Base-by-base conservation (phyloP, 2,113 vertebrate species). In the Thryonomys swinderianus region DNA sequence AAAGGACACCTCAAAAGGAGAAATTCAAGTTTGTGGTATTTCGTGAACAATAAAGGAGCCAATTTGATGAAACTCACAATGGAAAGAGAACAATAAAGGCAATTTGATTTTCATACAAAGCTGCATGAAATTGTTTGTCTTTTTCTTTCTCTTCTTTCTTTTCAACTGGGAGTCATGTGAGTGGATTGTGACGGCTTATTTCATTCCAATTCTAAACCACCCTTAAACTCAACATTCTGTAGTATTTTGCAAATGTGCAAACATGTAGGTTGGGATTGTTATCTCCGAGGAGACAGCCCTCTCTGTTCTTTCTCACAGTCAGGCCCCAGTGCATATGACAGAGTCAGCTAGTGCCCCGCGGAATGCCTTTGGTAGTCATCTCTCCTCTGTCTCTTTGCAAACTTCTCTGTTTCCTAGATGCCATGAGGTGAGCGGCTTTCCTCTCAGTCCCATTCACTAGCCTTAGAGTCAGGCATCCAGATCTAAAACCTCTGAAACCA, bases 1-100 rank as follows among this genome's bases (percentile, higher is more conserved):
- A 84, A 61, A 88, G 69, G 88, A 88, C 25, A 82, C 53, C 48
- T 86, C 30, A 40, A 91, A 93, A 84, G 34, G 13, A 90, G 62
- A 93, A 69, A 48, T 10, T 74, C 0, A 64, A 62, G 81, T 1
- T 87, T 30, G 89, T 80, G 34, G 74, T 37, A 69, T 48, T 91
- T 89, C 11, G 66, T 87, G n/a, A 87, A 82, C 17, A 89, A 14
- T 40, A 94, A 95, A 59, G 5, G 30, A 40, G 34, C 34, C 87
- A 37, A 74, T 61, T 73, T 93, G 7, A 59, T 83, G 62, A 89
- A 95, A 91, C 23, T 83, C 48, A 78, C 27, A 94, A 40, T 1
- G 2, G 4, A 53, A 78, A 80, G 83, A 64, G 9, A 78, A 55
- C 7, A 34, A 4, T 37, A 55, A 30, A 4, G 6, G 2, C 25